Percentiles rank a stretch among this genome's conserved stretches.
phyloP scores from a whole-genome alignment of 2,888 invertebrate genomes.

The Chesias legatella region DNA sequence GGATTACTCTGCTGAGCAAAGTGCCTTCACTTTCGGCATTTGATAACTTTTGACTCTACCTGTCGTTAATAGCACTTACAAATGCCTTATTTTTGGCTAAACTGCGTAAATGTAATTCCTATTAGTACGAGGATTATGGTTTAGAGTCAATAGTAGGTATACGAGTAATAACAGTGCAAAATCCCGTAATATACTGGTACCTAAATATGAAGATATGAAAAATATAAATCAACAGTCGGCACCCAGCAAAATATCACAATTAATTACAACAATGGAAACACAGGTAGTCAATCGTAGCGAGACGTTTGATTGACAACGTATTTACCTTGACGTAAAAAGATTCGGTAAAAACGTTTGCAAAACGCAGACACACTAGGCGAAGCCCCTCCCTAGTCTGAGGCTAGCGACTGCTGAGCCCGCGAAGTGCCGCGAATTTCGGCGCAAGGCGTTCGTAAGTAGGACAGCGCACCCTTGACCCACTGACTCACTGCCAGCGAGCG shows the following conservation, averaged over 20 bases:
- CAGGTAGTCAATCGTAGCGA: neutral
- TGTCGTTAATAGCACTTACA: too few species aligned
- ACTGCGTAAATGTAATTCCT: too few species aligned
- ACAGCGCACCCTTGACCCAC: slow-evolving; percentile 75
- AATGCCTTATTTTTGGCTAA: too few species aligned
- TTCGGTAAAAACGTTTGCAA: slow-evolving; percentile 17
- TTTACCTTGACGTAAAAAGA: slow-evolving; percentile 7
- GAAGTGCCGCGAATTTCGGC: slow-evolving; percentile 65
- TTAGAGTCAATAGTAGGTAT: too few species aligned
- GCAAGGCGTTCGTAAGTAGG: slow-evolving; percentile 72
- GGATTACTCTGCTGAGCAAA: too few species aligned
- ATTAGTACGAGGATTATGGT: too few species aligned
- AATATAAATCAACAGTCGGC: too few species aligned
- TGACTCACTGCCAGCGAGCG: slow-evolving; percentile 75
- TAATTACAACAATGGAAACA: slow-evolving; percentile 9
- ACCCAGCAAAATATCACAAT: neutral
- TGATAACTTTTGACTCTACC: too few species aligned
- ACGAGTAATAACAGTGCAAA: too few species aligned
- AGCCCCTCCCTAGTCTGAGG: slow-evolving; percentile 62
- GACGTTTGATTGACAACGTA: neutral
- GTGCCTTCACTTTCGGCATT: too few species aligned
- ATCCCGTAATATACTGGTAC: too few species aligned
- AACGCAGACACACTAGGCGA: slow-evolving; percentile 14
- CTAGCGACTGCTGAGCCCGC: slow-evolving; percentile 66
- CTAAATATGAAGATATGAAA: too few species aligned